These are phyloP conservation scores for Parapsyche elsis DNA, from an alignment of 1,140 invertebrate species.

Conservation along the genomic window DNA sequence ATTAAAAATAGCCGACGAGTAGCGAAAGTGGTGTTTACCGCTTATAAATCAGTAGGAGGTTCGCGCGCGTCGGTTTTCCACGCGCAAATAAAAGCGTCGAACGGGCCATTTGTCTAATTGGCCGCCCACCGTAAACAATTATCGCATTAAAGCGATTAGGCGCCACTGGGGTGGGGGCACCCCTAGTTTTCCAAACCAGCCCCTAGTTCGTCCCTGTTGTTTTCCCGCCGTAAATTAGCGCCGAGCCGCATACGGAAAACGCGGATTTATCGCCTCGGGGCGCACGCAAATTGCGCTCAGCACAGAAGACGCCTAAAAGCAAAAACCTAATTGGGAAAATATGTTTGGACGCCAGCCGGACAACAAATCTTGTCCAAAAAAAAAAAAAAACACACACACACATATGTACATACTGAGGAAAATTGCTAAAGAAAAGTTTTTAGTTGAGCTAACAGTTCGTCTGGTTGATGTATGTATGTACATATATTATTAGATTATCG, in stretches of 20 bases:
- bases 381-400: no score
- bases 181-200: background rate
- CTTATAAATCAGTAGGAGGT: background rate
- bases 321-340: no score
- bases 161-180: background rate
- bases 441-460: no score
- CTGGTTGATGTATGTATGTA: no score
- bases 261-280: conserved; percentile 14
- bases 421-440: no score
- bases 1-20: background rate
- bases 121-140: conserved; percentile 33
- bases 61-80: background rate
- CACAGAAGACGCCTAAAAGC: background rate
- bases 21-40: background rate
- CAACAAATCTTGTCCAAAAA: no score
- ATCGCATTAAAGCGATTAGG: conserved; percentile 35
- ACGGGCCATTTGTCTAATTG: conserved; percentile 31
- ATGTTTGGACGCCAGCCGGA: no score
- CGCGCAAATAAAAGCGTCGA: conserved; percentile 20
- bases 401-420: no score
- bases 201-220: background rate
- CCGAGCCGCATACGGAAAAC: conserved; percentile 11
- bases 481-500: no score
- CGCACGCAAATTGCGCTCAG: background rate
- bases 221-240: conserved; percentile 34